Evolutionary conservation across 1,140 invertebrate genomes (phyloP).

Genomic region (Drosophila malerkotliana): DNA sequence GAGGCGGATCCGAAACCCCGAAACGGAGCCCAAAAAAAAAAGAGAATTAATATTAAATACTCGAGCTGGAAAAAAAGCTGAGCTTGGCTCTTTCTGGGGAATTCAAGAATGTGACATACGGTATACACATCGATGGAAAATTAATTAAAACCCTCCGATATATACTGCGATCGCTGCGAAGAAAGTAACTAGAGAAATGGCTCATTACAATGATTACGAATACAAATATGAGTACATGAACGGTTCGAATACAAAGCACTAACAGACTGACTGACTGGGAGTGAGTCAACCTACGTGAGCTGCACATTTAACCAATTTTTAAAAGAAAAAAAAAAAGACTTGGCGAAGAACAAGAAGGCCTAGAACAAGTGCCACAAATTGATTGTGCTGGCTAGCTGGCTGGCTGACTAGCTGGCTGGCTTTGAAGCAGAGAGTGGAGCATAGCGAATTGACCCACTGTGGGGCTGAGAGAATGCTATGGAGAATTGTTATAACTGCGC

Average conservation of each 20-base stretch:
- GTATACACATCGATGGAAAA: slow-evolving; percentile 42
- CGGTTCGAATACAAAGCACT: slow-evolving; percentile 13
- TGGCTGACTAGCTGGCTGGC: too few relatives aligned
- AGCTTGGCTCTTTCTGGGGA: slow-evolving; percentile 8
- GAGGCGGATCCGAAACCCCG: slow-evolving; percentile 42
- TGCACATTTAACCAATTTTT: slow-evolving; percentile 31
- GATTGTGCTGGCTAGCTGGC: slow-evolving; percentile 36
- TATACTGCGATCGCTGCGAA: slow-evolving; percentile 23
- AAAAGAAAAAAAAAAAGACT: background rate
- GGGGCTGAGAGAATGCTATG: slow-evolving; percentile 41
- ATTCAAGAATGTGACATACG: background rate
- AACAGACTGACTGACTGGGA: background rate
- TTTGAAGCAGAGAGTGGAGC: slow-evolving; percentile 38
- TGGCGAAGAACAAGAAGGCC: slow-evolving; percentile 16
- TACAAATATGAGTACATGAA: slow-evolving; percentile 35
- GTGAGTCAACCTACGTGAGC: slow-evolving; percentile 52
- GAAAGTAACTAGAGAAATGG: slow-evolving; percentile 73
- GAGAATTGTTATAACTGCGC: slow-evolving; percentile 67
- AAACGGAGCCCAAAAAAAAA: slow-evolving; percentile 18
- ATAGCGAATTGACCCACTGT: slow-evolving; percentile 62
- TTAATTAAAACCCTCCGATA: slow-evolving; percentile 63
- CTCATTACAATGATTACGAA: slow-evolving; percentile 65
- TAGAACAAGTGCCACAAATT: slow-evolving; percentile 64
- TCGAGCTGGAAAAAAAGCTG: slow-evolving; percentile 8
- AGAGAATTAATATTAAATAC: slow-evolving; percentile 56